Conservation (phyloP, 1,140 invertebrate species). For the Oryctes rhinoceros region DNA sequence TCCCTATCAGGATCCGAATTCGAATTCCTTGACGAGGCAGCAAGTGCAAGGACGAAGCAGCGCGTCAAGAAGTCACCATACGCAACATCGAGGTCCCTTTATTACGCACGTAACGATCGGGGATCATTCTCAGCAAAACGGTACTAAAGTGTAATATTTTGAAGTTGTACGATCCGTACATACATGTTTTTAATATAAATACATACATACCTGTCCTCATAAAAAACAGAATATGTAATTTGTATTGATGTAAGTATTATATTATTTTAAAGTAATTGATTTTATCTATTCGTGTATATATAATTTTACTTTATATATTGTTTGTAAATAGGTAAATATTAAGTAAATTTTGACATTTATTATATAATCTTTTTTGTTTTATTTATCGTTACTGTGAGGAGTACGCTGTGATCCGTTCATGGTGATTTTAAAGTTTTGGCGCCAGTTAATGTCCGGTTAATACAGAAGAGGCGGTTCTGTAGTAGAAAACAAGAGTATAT, state of each 20-base stretch:
- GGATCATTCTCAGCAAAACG: slow-evolving; percentile 57
- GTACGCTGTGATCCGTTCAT: no score
- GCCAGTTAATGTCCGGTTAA: no score
- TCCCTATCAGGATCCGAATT: slow-evolving; percentile 56
- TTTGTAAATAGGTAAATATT: slow-evolving; percentile 12
- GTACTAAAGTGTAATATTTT: slow-evolving; percentile 55
- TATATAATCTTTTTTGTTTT: background rate
- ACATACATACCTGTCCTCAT: slow-evolving; percentile 11
- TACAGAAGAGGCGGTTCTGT: no score
- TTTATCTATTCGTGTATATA: slow-evolving; percentile 22
- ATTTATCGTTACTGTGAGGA: background rate
- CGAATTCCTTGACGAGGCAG: slow-evolving; percentile 51
- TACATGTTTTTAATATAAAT: slow-evolving; percentile 1
- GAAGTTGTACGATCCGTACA: background rate
- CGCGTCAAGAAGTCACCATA: slow-evolving; percentile 44
- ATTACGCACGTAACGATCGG: slow-evolving; percentile 68
- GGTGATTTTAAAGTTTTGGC: no score
- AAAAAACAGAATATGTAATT: background rate
- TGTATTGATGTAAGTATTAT: slow-evolving; percentile 26
- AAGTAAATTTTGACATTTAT: slow-evolving; percentile 22
- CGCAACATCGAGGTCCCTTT: slow-evolving; percentile 64
- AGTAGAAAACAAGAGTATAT: no score
- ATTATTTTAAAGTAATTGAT: background rate
- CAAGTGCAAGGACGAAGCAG: slow-evolving; percentile 45
- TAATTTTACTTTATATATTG: slow-evolving; percentile 36